A percentile compares a stretch with the other conserved stretches of the same genome.
These are phyloP conservation scores for Ophion ellenae DNA, from an alignment of 2,888 invertebrate species.

Conservation along the genomic window DNA sequence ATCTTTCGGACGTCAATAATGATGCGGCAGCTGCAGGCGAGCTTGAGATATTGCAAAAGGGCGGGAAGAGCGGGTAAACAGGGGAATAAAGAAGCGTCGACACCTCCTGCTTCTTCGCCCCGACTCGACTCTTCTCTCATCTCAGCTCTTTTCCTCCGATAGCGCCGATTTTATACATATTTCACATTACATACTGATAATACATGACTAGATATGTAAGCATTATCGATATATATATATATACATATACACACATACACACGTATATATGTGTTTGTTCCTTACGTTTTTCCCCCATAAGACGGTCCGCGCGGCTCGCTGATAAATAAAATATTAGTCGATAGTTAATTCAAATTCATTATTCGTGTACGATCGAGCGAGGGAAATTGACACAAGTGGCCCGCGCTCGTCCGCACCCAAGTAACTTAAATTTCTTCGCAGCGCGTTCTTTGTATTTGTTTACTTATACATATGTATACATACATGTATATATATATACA, in stretches of 20 bases:
- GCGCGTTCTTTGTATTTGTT: background rate
- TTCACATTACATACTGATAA: constrained; percentile 21
- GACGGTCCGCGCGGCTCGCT: constrained; percentile 35
- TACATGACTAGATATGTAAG: background rate
- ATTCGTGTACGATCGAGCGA: constrained; percentile 73
- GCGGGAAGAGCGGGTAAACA: constrained; percentile 3
- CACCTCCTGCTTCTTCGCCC: constrained; percentile 31
- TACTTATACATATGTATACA: background rate
- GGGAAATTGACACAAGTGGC: constrained; percentile 69
- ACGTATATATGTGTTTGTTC: constrained; percentile 8
- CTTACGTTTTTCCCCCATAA: constrained; percentile 19
- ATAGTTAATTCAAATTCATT: constrained; percentile 77
- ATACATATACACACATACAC: background rate
- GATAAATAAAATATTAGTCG: constrained; percentile 81
- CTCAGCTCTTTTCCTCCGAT: constrained; percentile 57
- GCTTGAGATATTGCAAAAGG: background rate
- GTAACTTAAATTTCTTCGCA: constrained; percentile 19
- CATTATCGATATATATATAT: background rate
- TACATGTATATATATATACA: background rate
- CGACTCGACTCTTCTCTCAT: constrained; percentile 47
- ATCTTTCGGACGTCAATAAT: constrained; percentile 67
- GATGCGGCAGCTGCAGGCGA: background rate
- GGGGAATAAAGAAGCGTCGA: constrained; percentile 6
- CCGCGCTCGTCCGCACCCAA: constrained; percentile 42
- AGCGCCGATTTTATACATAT: constrained; percentile 46